phyloP scores from a whole-genome alignment of 2,113 vertebrate species.

The Todiramphus saurophagus region DNA sequence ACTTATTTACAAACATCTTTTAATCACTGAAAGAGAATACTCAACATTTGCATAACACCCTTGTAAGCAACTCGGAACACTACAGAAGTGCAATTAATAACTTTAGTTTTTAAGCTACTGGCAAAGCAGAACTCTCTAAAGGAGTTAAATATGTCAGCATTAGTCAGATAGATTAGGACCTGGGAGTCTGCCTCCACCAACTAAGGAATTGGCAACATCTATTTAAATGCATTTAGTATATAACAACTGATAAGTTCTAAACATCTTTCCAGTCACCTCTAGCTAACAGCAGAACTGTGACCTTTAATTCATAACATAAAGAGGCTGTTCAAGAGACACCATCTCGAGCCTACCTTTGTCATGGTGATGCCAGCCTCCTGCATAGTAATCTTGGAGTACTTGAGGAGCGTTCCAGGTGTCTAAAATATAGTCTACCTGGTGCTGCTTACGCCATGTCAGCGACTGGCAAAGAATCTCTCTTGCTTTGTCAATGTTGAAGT shows the following conservation, averaged over 20 bases:
- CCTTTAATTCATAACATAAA: background rate
- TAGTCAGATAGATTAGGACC: background rate
- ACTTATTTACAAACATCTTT: constrained; percentile 60
- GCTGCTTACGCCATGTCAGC: constrained; percentile 92
- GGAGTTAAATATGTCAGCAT: background rate
- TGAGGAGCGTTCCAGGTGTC: constrained; percentile 90
- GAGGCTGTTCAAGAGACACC: background rate
- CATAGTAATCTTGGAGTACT: constrained; percentile 90
- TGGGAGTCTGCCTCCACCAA: background rate
- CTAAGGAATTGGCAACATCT: background rate
- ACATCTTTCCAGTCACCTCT: background rate
- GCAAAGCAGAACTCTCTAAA: background rate
- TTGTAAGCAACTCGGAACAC: background rate
- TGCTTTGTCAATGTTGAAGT: constrained; percentile 94
- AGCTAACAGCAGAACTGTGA: background rate
- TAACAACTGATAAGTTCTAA: background rate
- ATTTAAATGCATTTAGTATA: background rate
- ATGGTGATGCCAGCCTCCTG: constrained; percentile 95
- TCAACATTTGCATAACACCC: background rate
- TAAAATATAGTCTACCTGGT: constrained; percentile 93
- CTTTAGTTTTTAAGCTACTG: background rate
- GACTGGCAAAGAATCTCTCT: constrained; percentile 92
- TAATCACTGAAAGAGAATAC: constrained; percentile 42
- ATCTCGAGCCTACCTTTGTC: constrained; percentile 82
- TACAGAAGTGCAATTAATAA: background rate